A percentile compares a stretch with the other conserved stretches of the same genome.
Conservation (phyloP, 2,113 vertebrate species). For the Rhinogobius similis region DNA sequence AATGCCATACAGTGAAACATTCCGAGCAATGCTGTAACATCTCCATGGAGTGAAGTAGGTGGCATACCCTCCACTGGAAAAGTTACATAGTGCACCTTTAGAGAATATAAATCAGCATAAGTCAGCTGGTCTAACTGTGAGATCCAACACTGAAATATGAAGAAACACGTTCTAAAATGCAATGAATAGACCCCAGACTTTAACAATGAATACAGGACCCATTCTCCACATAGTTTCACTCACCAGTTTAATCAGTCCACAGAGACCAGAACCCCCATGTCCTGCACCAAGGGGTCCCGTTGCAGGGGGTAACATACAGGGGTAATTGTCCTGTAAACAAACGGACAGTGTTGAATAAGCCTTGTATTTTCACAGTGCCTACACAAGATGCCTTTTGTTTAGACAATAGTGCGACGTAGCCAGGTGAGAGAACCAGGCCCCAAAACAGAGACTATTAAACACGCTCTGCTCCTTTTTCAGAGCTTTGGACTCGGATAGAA, state of each 20-base stretch:
- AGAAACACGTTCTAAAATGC: not conserved
- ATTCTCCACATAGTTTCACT: not conserved
- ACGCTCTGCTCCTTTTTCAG: slow-evolving; percentile 20
- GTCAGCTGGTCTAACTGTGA: too few species aligned
- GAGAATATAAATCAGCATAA: too few species aligned
- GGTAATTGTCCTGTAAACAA: slow-evolving; percentile 44
- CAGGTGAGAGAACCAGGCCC: slow-evolving; percentile 25
- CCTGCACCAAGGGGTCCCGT: slow-evolving; percentile 12
- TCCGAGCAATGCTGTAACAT: too few species aligned
- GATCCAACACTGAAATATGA: too few species aligned
- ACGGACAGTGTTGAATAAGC: slow-evolving; percentile 28
- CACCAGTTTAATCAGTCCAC: slow-evolving; percentile 26
- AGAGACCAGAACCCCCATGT: slow-evolving; percentile 24
- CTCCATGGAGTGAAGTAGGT: too few species aligned
- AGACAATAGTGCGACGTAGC: slow-evolving; percentile 39
- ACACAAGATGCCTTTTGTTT: slow-evolving; percentile 61
- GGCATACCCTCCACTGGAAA: too few species aligned
- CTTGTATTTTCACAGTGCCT: slow-evolving; percentile 37
- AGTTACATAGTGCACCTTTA: too few species aligned
- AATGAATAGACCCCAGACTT: not conserved
- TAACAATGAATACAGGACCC: not conserved
- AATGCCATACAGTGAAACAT: too few species aligned
- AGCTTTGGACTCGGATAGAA: slow-evolving; percentile 16
- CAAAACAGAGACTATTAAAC: slow-evolving; percentile 31
- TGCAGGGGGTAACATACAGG: slow-evolving; percentile 34